These are phyloP conservation scores for Drosophila sulfurigaster DNA, from an alignment of 1,140 invertebrate species.

Conservation along the genomic window DNA sequence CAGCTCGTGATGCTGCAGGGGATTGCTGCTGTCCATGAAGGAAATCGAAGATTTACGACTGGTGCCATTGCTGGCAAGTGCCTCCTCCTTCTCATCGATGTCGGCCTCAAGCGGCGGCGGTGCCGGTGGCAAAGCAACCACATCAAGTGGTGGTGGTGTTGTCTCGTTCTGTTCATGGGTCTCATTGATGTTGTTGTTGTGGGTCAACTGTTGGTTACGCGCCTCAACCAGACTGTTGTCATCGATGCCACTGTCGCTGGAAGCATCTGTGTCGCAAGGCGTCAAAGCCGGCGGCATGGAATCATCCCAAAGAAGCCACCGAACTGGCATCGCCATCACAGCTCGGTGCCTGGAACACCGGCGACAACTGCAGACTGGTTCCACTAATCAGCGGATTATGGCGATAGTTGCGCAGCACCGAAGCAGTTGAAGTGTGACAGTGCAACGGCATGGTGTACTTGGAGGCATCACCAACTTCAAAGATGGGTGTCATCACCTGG, in stretches of 20 bases:
- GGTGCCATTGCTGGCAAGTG: constrained; percentile 14
- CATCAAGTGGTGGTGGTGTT: constrained; percentile 3
- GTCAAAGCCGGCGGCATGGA: constrained; percentile 71
- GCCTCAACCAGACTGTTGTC: constrained; percentile 58
- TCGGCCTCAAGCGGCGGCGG: constrained; percentile 16
- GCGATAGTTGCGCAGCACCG: constrained; percentile 71
- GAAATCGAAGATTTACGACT: constrained; percentile 78
- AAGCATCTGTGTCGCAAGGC: constrained; percentile 66
- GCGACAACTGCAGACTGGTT: constrained; percentile 72
- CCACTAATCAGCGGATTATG: constrained; percentile 81
- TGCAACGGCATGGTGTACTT: constrained; percentile 58
- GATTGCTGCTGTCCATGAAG: constrained; percentile 74
- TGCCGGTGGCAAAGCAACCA: constrained; percentile 31
- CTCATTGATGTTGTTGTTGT: background rate
- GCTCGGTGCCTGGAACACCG: constrained; percentile 46
- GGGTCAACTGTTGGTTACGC: constrained; percentile 33
- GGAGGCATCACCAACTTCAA: background rate
- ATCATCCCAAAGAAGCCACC: constrained; percentile 68
- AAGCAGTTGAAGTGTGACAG: constrained; percentile 60
- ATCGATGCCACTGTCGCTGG: constrained; percentile 79
- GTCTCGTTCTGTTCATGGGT: constrained; percentile 7
- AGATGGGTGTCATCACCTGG: background rate
- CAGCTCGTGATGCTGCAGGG: constrained; percentile 67
- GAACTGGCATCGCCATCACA: constrained; percentile 47
- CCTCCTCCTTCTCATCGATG: constrained; percentile 24